Evolutionary conservation across 2,113 vertebrate species (phyloP).

Genomic region (Pyxicephalus adspersus): DNA sequence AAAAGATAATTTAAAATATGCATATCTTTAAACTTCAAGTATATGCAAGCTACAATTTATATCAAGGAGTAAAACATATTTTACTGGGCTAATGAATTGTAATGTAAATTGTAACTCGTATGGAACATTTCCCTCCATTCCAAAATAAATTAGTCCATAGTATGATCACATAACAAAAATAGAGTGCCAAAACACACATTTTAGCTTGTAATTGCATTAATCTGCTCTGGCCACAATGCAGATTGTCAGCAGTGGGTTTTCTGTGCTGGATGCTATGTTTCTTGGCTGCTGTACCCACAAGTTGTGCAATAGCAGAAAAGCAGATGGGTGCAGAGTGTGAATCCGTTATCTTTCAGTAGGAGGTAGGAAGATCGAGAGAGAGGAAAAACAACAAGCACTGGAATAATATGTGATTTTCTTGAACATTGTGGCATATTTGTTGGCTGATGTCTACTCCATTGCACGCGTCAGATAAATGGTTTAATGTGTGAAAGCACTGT

Average conservation of each 20-base stretch:
- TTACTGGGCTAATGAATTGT: slow-evolving; percentile 30
- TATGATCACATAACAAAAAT: slow-evolving; percentile 38
- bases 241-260: slow-evolving; percentile 42
- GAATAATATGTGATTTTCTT: neutral
- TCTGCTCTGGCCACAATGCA: slow-evolving; percentile 48
- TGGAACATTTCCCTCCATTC: slow-evolving; percentile 10
- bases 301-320: slow-evolving; percentile 29
- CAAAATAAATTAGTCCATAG: slow-evolving; percentile 45
- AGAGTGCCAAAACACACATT: slow-evolving; percentile 52
- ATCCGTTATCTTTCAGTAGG: slow-evolving; percentile 43
- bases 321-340: slow-evolving; percentile 52
- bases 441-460: neutral
- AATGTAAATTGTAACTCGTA: slow-evolving; percentile 34
- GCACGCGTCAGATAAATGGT: neutral
- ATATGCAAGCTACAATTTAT: slow-evolving; percentile 25
- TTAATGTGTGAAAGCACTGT: slow-evolving; percentile 22
- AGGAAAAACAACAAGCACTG: neutral
- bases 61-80: slow-evolving; percentile 37
- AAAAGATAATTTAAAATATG: slow-evolving; percentile 24
- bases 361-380: slow-evolving; percentile 26
- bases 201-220: slow-evolving; percentile 55
- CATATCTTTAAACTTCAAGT: slow-evolving; percentile 23
- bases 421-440: slow-evolving; percentile 9
- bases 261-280: slow-evolving; percentile 42
- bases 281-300: slow-evolving; percentile 31